Conservation (phyloP, 2,888 invertebrate species). For the Chalcosyrphus nemorum region DNA sequence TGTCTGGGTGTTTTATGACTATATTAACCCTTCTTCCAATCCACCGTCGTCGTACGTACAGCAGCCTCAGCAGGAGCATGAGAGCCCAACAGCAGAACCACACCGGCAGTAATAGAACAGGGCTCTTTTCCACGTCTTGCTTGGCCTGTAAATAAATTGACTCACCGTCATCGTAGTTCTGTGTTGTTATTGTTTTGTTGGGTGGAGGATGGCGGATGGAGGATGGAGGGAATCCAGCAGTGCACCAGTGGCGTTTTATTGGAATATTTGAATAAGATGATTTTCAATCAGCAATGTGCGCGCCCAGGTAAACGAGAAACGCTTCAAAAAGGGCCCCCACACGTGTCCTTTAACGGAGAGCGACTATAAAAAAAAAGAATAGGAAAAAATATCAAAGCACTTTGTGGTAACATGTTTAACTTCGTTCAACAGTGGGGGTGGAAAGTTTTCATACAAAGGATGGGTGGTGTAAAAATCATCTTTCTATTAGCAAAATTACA, state of each 20-base stretch:
- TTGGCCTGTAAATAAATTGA: conserved; percentile 71
- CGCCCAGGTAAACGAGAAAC: conserved; percentile 66
- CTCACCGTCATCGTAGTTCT: conserved; percentile 37
- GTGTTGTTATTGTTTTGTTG: conserved; percentile 42
- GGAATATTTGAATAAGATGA: conserved; percentile 73
- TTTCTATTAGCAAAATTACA: too few relatives aligned
- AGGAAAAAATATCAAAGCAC: conserved; percentile 43
- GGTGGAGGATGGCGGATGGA: too few relatives aligned
- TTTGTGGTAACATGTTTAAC: conserved; percentile 55
- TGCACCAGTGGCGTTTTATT: conserved; percentile 71
- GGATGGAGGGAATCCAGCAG: conserved; percentile 30
- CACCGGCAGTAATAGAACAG: background rate
- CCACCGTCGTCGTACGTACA: conserved; percentile 1
- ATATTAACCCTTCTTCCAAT: conserved; percentile 69
- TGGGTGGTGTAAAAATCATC: too few relatives aligned
- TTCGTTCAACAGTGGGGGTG: conserved; percentile 47
- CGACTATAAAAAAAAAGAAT: background rate
- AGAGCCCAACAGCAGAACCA: conserved; percentile 10
- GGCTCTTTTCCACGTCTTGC: conserved; percentile 61
- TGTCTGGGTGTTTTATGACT: conserved; percentile 73
- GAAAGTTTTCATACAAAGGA: too few relatives aligned
- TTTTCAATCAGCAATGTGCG: conserved; percentile 72
- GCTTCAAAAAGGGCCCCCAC: conserved; percentile 39
- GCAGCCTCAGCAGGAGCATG: conserved; percentile 18
- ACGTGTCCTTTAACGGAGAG: conserved; percentile 37